phyloP scores from a whole-genome alignment of 2,113 vertebrate genomes.

The Aplodontia rufa region DNA sequence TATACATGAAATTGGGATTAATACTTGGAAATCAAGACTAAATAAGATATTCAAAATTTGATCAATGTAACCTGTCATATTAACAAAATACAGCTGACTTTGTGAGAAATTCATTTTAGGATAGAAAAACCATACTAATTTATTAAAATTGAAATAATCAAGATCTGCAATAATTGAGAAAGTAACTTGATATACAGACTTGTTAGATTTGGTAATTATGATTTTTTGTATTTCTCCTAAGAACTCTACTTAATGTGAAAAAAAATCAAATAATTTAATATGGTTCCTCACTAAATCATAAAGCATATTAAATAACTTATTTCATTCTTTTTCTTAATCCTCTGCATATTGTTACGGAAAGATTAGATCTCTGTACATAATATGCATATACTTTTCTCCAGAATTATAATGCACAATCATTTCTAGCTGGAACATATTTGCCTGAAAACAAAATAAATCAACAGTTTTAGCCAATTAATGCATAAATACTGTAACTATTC shows the following conservation, averaged over 20 bases:
- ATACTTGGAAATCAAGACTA: neutral
- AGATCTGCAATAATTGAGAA: neutral
- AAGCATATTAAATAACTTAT: neutral
- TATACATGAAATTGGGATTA: neutral
- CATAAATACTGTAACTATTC: neutral
- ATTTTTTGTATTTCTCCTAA: neutral
- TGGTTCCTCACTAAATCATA: neutral
- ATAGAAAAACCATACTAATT: neutral
- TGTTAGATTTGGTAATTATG: neutral
- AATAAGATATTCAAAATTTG: neutral
- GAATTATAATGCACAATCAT: neutral
- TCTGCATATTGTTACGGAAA: neutral
- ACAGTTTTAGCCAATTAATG: neutral
- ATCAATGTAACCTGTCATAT: neutral
- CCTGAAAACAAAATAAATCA: neutral
- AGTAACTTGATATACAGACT: neutral
- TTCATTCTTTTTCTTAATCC: neutral
- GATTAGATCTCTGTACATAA: neutral
- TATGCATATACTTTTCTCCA: neutral
- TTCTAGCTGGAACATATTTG: neutral
- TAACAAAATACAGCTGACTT: neutral
- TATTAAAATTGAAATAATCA: constrained; percentile 13
- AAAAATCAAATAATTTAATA: neutral
- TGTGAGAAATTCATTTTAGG: constrained; percentile 9
- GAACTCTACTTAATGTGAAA: neutral